phyloP scores from a whole-genome alignment of 1,140 invertebrate species.

The Portunus trituberculatus region DNA sequence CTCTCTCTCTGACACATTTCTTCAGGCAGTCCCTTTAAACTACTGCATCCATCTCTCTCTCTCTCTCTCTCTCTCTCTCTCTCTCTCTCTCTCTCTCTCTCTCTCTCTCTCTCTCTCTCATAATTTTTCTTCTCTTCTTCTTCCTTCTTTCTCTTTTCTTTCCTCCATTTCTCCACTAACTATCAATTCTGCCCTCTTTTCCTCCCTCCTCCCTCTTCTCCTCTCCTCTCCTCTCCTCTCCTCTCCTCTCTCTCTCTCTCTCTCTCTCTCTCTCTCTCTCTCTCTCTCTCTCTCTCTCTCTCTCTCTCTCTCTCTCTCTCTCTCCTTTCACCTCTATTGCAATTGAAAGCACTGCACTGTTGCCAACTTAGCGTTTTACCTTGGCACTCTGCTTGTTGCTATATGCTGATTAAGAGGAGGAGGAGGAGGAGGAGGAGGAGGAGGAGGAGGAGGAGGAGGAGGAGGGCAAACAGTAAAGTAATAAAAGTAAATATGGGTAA shows the following conservation, averaged over 20 bases:
- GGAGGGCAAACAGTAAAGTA: too few relatives aligned
- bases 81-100: too few relatives aligned
- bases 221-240: not conserved
- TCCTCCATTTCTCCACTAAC: not conserved
- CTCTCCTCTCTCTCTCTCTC: not conserved
- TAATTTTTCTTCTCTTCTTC: not conserved
- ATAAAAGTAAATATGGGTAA: not conserved
- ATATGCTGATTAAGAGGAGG: not conserved
- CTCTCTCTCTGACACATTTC: not conserved
- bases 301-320: too few relatives aligned
- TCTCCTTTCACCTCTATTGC: too few relatives aligned
- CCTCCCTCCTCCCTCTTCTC: not conserved
- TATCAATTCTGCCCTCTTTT: not conserved
- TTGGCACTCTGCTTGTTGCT: too few relatives aligned
- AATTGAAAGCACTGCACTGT: not conserved
- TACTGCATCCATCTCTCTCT: too few relatives aligned
- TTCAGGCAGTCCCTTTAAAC: not conserved
- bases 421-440: not conserved
- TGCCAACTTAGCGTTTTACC: too few relatives aligned
- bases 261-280: too few relatives aligned
- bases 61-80: not conserved
- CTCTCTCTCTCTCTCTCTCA: too few relatives aligned
- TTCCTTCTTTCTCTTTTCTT: not conserved
- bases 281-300: too few relatives aligned
- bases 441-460: not conserved